Percentiles rank a stretch among this genome's conserved stretches.
Conservation (phyloP, 2,888 invertebrate genomes). For the Aspidiotus destructor region DNA sequence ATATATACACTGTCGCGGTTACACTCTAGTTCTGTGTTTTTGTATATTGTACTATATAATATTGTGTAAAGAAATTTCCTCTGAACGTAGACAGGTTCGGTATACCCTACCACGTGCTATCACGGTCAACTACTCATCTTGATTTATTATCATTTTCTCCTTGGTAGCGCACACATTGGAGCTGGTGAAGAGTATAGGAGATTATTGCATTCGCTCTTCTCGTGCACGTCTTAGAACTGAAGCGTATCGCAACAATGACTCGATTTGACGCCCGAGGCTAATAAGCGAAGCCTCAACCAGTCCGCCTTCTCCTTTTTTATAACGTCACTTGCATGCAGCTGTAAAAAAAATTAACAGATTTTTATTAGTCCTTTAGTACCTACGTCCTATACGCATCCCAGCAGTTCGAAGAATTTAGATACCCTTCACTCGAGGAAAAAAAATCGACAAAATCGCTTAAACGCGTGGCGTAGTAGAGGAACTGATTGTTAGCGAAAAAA, state of each 20-base stretch:
- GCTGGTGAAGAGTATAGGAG: neutral
- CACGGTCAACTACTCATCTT: constrained; percentile 28
- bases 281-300: neutral
- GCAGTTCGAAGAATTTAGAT: too few relatives aligned
- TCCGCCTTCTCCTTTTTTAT: neutral
- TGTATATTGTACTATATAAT: too few relatives aligned
- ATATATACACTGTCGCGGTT: too few relatives aligned
- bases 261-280: neutral
- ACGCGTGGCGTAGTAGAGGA: too few relatives aligned
- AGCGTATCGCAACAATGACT: constrained; percentile 1
- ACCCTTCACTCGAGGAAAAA: too few relatives aligned
- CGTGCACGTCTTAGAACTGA: neutral
- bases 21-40: too few relatives aligned
- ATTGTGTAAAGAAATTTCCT: too few relatives aligned
- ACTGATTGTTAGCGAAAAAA: too few relatives aligned
- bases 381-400: too few relatives aligned
- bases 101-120: constrained; percentile 20
- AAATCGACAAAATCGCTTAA: too few relatives aligned
- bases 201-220: neutral
- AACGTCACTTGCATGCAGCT: neutral
- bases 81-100: neutral
- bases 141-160: constrained; percentile 27
- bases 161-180: constrained; percentile 8
- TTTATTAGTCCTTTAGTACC: too few relatives aligned
- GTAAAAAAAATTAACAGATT: neutral